Evolutionary conservation across 2,888 invertebrate genomes (phyloP), one percentile per base, ranked within the genome.

Genomic region (Arctia plantaginis): DNA sequence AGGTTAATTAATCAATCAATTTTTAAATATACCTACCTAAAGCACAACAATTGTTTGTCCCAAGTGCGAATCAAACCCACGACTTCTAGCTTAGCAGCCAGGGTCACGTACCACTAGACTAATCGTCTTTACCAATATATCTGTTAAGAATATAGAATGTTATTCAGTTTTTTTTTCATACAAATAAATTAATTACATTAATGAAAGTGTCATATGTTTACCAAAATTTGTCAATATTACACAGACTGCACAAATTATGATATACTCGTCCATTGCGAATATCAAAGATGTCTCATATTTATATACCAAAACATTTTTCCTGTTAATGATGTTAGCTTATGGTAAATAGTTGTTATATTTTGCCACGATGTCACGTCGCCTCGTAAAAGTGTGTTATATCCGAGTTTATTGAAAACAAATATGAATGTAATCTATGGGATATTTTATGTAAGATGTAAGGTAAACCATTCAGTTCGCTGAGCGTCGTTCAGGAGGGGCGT

Each of bases 361-460:
- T 7, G 35, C 7, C 15, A 41, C n/a, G n/a, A 6, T 30, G 66
- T 70, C 70, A 44, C 66, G 35, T 66, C 70, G 44, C 27, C 51
- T 66, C 64, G 35, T 55, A 27, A 47, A 62, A 74, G 72, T 64
- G n/a, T 72, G 67, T 65, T 72, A 69, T 75, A 55, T 71, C 71
- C 18, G 51, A 23, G 47, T 59, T 73, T 76, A 77, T 77, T 73
- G 75, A 83, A 59, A 72, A 68, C 76, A 83, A 79, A 83, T 79
- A 78, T 78, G 73, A 80, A 82, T 80, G 80, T 82, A 84, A 83
- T 84, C 71, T 77, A 77, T 62, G 66, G 74, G 78, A 71, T 82
- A 74, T 75, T 76, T 76, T 39, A 76, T 77, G 76, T 85, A 78
- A 85, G 80, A 85, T 76, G 74, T 82, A 67, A 85, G 75, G 85